These are phyloP conservation scores for Barnardius zonarius DNA, from an alignment of 2,113 vertebrate genomes.

Conservation along the genomic window DNA sequence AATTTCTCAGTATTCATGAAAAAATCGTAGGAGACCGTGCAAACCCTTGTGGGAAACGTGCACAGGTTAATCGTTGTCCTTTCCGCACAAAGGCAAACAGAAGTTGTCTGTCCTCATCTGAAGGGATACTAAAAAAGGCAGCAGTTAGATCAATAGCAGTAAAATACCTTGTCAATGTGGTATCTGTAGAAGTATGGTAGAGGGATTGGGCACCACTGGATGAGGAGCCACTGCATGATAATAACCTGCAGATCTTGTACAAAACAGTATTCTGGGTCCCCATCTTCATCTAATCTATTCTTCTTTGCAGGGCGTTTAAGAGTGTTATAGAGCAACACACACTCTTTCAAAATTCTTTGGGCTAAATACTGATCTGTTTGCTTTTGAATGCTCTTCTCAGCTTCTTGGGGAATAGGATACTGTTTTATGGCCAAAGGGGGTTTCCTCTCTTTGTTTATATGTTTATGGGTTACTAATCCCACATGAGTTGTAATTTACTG, in stretches of 20 bases:
- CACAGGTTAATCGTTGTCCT: background rate
- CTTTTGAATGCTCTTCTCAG: background rate
- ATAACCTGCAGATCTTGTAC: background rate
- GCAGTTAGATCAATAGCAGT: background rate
- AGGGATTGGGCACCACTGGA: background rate
- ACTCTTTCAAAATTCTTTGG: background rate
- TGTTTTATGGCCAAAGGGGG: background rate
- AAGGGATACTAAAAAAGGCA: background rate
- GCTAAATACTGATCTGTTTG: background rate
- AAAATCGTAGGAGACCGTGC: background rate
- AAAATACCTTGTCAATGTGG: background rate
- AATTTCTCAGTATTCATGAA: background rate
- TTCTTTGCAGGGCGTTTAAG: background rate
- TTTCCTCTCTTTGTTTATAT: background rate
- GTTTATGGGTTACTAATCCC: background rate
- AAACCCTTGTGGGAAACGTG: no score
- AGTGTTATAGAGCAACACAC: background rate
- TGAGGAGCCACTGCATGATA: background rate
- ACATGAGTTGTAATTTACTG: background rate
- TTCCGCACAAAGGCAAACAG: background rate
- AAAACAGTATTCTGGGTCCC: background rate
- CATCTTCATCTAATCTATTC: background rate
- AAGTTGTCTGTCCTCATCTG: background rate
- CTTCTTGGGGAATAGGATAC: background rate
- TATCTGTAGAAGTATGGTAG: background rate